Conservation (phyloP, 2,888 invertebrate genomes). For the Bellardia bayeri region DNA sequence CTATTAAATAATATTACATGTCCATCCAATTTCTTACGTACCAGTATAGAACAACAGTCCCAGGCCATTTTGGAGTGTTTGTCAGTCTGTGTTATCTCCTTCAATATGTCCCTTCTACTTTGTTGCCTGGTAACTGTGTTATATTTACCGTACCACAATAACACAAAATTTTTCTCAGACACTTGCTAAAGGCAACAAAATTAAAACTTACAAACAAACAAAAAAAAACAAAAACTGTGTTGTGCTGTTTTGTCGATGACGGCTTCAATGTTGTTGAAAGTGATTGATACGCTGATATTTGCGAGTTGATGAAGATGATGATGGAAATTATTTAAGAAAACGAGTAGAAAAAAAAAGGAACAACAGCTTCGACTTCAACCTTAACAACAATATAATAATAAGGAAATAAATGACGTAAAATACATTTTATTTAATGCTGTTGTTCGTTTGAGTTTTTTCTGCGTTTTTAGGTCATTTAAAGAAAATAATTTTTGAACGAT, state of each 20-base stretch:
- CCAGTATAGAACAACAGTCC: neutral
- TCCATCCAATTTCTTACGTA: constrained; percentile 45
- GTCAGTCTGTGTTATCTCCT: neutral
- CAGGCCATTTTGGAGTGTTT: neutral
- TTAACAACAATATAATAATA: constrained; percentile 68
- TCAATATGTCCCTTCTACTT: constrained; percentile 10
- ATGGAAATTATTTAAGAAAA: constrained; percentile 65
- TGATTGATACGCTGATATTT: constrained; percentile 73
- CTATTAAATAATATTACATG: constrained; percentile 36
- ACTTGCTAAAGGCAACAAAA: constrained; percentile 68
- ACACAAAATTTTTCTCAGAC: constrained; percentile 64
- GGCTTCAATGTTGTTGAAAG: constrained; percentile 72
- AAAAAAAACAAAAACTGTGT: constrained; percentile 11
- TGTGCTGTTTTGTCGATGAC: constrained; percentile 62
- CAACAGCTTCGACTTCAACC: constrained; percentile 23
- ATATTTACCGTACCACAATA: constrained; percentile 51
- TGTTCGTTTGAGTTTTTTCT: neutral
- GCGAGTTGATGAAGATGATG: constrained; percentile 71
- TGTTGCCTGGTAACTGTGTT: constrained; percentile 52
- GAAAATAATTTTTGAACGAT: neutral
- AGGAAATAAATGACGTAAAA: constrained; percentile 71
- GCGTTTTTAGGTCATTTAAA: constrained; percentile 19
- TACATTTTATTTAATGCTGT: constrained; percentile 53
- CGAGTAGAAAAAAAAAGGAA: constrained; percentile 4
- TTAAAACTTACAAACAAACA: constrained; percentile 20